Evolutionary conservation across 2,797 vertebrate species (phyloP).

Genomic region (Mycteria americana): DNA sequence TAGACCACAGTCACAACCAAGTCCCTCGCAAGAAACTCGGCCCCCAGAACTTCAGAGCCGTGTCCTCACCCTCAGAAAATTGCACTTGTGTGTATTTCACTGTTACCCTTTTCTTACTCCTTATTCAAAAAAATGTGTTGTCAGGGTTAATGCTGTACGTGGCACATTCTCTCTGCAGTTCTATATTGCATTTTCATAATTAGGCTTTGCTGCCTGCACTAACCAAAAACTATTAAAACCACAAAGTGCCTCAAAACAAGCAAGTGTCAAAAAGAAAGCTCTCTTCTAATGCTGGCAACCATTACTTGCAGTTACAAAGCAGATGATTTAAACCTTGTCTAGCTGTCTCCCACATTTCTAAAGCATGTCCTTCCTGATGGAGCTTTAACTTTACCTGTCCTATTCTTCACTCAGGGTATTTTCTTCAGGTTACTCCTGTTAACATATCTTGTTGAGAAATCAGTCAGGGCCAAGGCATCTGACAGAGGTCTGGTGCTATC

Average conservation of each 20-base stretch:
- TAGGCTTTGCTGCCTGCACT: not conserved
- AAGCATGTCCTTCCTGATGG: not conserved
- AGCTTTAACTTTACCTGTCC: not conserved
- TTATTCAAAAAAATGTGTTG: not conserved
- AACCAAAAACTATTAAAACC: not conserved
- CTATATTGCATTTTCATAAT: not conserved
- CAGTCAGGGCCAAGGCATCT: not conserved
- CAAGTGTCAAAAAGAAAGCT: not conserved
- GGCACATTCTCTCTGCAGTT: not conserved
- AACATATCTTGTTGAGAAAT: not conserved
- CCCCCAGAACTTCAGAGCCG: not conserved
- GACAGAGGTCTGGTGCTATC: not conserved
- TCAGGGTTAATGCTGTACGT: not conserved
- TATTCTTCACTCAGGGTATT: not conserved
- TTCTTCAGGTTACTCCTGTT: not conserved
- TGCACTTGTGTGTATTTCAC: not conserved
- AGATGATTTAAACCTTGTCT: not conserved
- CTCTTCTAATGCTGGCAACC: not conserved
- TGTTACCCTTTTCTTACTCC: not conserved
- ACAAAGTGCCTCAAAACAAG: not conserved
- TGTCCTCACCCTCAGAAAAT: not conserved
- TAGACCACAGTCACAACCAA: not conserved
- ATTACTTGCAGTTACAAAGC: not conserved
- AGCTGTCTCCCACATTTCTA: not conserved
- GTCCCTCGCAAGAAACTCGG: not conserved